Conservation (phyloP, 2,888 invertebrate genomes). For the Tiphia femorata region DNA sequence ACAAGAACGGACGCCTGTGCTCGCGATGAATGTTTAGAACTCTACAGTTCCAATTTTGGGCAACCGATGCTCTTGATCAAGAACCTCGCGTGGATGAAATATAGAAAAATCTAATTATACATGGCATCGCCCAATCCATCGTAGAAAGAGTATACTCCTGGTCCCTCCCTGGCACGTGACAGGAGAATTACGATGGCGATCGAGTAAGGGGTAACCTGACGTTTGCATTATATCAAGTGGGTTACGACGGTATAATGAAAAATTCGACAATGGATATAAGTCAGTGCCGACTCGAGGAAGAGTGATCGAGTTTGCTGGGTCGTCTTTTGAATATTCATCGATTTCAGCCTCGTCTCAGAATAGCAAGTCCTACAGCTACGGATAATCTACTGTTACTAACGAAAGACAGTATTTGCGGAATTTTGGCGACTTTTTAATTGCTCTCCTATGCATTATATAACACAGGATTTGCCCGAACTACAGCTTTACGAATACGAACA, state of each 20-base stretch:
- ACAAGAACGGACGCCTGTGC: neutral
- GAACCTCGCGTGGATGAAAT: no score
- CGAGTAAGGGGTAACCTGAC: constrained; percentile 25
- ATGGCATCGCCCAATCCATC: neutral
- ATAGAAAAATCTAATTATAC: no score
- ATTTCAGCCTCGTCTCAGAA: constrained; percentile 21
- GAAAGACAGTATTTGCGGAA: no score
- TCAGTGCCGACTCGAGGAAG: constrained; percentile 42
- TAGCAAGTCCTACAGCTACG: constrained; percentile 25
- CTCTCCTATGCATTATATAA: no score
- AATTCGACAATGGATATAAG: constrained; percentile 43
- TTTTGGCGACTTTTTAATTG: no score
- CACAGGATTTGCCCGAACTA: no score
- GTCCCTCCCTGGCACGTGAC: no score
- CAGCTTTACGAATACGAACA: neutral
- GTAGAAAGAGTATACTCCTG: no score
- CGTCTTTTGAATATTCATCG: constrained; percentile 52
- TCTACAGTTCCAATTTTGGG: no score
- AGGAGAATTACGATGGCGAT: constrained; percentile 37
- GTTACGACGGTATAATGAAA: constrained; percentile 47
- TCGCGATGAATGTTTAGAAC: no score
- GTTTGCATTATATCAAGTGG: constrained; percentile 34
- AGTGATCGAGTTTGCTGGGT: constrained; percentile 44
- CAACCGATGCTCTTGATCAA: no score
- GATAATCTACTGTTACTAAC: no score